Percentiles rank a stretch among this genome's conserved stretches.
Conservation (phyloP, 2,888 invertebrate species). For the Unio pictorum region DNA sequence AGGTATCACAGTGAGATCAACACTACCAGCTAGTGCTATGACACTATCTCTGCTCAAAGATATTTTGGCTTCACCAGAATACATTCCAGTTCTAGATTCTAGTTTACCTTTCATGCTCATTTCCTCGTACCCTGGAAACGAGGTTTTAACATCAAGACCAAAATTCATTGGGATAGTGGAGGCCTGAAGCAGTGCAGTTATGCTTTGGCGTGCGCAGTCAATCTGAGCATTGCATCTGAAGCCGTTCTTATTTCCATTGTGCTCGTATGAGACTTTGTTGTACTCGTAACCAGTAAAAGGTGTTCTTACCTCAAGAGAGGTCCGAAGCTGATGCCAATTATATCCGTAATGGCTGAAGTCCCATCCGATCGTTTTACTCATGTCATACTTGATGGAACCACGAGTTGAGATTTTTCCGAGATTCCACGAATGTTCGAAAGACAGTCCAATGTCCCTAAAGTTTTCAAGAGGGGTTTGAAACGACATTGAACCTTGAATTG, state of each 20-base stretch:
- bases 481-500: conserved; percentile 27
- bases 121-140: conserved; percentile 25
- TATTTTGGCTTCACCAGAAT: conserved; percentile 8
- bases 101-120: conserved; percentile 21
- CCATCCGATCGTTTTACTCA: conserved; percentile 20
- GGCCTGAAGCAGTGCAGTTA: conserved; percentile 15
- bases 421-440: conserved; percentile 30
- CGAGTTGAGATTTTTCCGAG: conserved; percentile 24
- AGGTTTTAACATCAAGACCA: conserved; percentile 19
- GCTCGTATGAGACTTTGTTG: conserved; percentile 37
- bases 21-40: conserved; percentile 7
- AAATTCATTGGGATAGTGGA: conserved; percentile 15
- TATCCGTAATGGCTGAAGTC: conserved; percentile 13
- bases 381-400: conserved; percentile 24
- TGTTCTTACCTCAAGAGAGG: conserved; percentile 36
- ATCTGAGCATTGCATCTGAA: conserved; percentile 44
- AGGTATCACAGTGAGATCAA: conserved; percentile 40
- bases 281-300: conserved; percentile 43
- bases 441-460: conserved; percentile 24
- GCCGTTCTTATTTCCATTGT: conserved; percentile 34
- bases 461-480: conserved; percentile 38
- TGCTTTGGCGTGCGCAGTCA: conserved; percentile 6
- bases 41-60: conserved; percentile 23
- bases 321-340: conserved; percentile 2
- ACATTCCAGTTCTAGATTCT: neutral